Conservation (phyloP, 1,140 invertebrate genomes). For the Drosophila nikananu region DNA sequence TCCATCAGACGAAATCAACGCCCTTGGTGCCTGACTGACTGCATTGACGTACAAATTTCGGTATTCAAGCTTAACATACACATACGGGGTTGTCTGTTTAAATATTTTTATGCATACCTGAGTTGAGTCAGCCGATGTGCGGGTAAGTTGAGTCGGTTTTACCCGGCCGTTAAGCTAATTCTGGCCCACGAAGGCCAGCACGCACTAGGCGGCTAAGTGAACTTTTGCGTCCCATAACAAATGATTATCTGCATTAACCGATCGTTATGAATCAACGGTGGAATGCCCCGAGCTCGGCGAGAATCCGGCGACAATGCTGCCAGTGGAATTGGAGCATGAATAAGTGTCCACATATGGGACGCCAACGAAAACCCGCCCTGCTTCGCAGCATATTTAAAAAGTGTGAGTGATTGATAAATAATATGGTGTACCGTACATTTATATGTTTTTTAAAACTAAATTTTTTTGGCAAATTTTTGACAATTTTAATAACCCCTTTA, state of each 20-base stretch:
- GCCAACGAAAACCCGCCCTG: not conserved
- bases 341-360: slow-evolving; percentile 51
- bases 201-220: slow-evolving; percentile 58
- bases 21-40: slow-evolving; percentile 51
- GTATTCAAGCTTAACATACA: not conserved
- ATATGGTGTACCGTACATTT: no score
- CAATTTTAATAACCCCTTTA: no score
- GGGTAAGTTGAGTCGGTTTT: slow-evolving; percentile 49
- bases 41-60: slow-evolving; percentile 31
- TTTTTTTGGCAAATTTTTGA: no score
- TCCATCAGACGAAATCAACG: slow-evolving; percentile 48
- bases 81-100: not conserved
- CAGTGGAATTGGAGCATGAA: slow-evolving; percentile 69
- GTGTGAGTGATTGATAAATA: not conserved
- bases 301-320: slow-evolving; percentile 31
- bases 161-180: slow-evolving; percentile 59
- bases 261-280: slow-evolving; percentile 62
- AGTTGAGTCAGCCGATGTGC: slow-evolving; percentile 44
- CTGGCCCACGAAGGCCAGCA: slow-evolving; percentile 60
- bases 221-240: slow-evolving; percentile 49
- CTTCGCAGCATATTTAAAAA: slow-evolving; percentile 26
- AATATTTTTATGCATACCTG: slow-evolving; percentile 14
- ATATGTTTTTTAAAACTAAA: no score
- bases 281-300: slow-evolving; percentile 31
- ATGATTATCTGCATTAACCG: slow-evolving; percentile 26